Conservation (phyloP, 2,113 vertebrate genomes). For the Tautogolabrus adspersus region DNA sequence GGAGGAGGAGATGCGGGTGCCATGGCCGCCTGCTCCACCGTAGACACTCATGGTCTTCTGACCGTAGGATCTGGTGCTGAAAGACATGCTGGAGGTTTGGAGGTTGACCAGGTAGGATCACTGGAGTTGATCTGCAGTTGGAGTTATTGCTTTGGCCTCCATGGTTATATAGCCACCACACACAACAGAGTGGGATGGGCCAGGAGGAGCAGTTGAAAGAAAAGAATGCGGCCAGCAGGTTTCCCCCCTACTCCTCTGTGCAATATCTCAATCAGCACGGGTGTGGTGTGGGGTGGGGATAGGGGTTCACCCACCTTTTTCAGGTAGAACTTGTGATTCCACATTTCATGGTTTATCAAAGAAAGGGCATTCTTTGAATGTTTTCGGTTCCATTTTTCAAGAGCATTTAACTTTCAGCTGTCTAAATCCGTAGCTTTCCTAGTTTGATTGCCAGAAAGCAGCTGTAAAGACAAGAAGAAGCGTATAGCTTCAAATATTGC, state of each 20-base stretch:
- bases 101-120: slow-evolving; percentile 38
- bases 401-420: background rate
- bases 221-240: slow-evolving; percentile 57
- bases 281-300: slow-evolving; percentile 35
- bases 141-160: slow-evolving; percentile 26
- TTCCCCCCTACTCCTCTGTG: slow-evolving; percentile 16
- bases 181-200: slow-evolving; percentile 58
- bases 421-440: background rate
- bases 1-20: slow-evolving; percentile 67
- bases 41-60: slow-evolving; percentile 72
- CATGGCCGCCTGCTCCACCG: slow-evolving; percentile 75
- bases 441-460: background rate
- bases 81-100: slow-evolving; percentile 70
- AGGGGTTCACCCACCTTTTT: slow-evolving; percentile 12
- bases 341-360: slow-evolving; percentile 50
- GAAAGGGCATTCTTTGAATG: slow-evolving; percentile 40
- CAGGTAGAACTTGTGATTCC: slow-evolving; percentile 63
- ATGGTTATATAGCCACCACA: slow-evolving; percentile 64
- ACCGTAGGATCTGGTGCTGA: slow-evolving; percentile 41
- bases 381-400: background rate
- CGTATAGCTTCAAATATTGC: background rate
- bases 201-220: slow-evolving; percentile 2
- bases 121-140: slow-evolving; percentile 66
- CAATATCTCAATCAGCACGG: slow-evolving; percentile 53
- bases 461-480: slow-evolving; percentile 3